Evolutionary conservation across 2,113 vertebrate genomes (phyloP), one percentile per base, ranked within the genome.

Genomic region (Pygoscelis adeliae): DNA sequence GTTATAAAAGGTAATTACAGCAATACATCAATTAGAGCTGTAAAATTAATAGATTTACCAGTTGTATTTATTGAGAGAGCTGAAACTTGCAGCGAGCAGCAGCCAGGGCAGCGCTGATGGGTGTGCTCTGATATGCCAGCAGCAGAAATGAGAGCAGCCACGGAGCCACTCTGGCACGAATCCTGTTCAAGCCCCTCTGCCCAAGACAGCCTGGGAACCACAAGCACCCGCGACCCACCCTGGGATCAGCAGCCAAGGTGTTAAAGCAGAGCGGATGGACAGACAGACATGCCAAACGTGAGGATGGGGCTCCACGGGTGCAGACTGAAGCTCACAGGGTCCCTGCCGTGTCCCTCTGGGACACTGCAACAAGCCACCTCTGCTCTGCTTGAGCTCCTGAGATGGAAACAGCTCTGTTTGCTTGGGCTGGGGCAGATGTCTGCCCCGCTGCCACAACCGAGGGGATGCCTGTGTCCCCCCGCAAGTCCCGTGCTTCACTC

Each of bases 1-100:
- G 96, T 97, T 96, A 94, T 90, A 90, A 94, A 95, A 94, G 86
- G 85, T 97, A 97, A 97, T 97, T 96, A 95, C 83, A 55, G 96
- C 82, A 69, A 89, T 96, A 86, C 71, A 90, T 97, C 97, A 96
- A 96, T 96, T 97, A 97, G 90, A 95, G 93, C 82, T 90, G 93
- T 85, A 94, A 96, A 97, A 92, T 93, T 80, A 96, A 97, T 93
- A 94, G 93, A 97, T 97, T 93, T 88, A 77, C 82, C 87, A 85
- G 82, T 95, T 79, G 66, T 79, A 53, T 92, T 93, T 87, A 80
- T 86, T 20, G 93, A 96, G 79, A 23, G 74, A 78, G 82, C 65
- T 61, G 85, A 9, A 23, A 80, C 26, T 69, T 14, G 47, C 61
- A 44, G 87, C 0, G 1, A 72, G 59, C 56, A 29, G 84, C 63